Conservation (phyloP, 2,797 vertebrate genomes). For the Holocentrus rufus region DNA sequence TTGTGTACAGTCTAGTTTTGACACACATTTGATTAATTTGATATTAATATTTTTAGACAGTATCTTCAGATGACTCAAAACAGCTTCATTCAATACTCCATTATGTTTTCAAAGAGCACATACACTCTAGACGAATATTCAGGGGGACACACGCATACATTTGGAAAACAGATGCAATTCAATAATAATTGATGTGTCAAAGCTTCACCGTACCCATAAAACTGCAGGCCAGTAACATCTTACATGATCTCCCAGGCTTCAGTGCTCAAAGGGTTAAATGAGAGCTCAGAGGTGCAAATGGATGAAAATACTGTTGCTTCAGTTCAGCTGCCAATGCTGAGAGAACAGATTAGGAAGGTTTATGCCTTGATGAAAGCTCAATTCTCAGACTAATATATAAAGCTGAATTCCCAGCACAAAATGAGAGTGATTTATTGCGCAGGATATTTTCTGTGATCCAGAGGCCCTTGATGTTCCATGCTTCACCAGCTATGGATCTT, state of each 20-base stretch:
- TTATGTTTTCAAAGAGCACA: not conserved
- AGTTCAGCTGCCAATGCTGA: slow-evolving; percentile 39
- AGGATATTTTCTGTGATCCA: not conserved
- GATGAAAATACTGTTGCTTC: slow-evolving; percentile 20
- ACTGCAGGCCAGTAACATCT: not conserved
- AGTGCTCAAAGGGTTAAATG: not conserved
- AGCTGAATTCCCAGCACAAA: slow-evolving; percentile 4
- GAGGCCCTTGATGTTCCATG: not conserved
- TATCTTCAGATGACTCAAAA: too few species aligned
- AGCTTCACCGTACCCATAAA: not conserved
- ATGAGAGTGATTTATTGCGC: slow-evolving; percentile 8
- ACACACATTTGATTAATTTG: too few species aligned
- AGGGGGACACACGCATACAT: not conserved
- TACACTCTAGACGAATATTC: not conserved
- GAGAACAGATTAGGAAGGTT: slow-evolving; percentile 30
- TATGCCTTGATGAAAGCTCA: slow-evolving; percentile 33
- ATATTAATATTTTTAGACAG: too few species aligned
- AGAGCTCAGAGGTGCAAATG: slow-evolving; percentile 38
- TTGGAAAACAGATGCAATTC: not conserved
- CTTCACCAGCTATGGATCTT: slow-evolving; percentile 36
- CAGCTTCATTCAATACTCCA: too few species aligned
- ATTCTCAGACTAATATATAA: slow-evolving; percentile 1
- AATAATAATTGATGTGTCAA: not conserved
- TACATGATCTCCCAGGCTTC: slow-evolving; percentile 4
- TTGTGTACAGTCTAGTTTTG: too few species aligned